A percentile compares a stretch with the other conserved stretches of the same genome.
Conservation (phyloP, 2,888 invertebrate genomes). For the Leptinotarsa juncta region DNA sequence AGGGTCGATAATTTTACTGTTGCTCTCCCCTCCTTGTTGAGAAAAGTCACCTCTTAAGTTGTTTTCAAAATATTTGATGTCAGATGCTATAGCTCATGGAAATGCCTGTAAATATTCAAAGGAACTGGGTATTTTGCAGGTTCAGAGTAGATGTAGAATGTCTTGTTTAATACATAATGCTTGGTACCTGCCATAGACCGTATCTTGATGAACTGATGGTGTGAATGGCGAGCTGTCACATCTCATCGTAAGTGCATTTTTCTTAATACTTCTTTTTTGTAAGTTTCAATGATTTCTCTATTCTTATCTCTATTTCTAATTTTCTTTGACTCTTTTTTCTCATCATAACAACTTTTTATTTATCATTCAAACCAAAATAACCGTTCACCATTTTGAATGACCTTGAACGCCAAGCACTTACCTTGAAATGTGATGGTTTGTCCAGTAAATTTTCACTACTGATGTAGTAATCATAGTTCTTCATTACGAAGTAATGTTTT, state of each 20-base stretch:
- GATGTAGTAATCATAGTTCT: too few relatives aligned
- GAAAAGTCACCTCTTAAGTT: too few relatives aligned
- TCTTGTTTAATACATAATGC: slow-evolving; percentile 52
- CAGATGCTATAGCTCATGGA: neutral
- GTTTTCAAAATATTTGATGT: neutral
- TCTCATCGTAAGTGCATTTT: slow-evolving; percentile 46
- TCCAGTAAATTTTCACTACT: neutral
- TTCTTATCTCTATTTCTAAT: slow-evolving; percentile 7
- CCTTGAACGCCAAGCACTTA: slow-evolving; percentile 15
- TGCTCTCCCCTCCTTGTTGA: too few relatives aligned
- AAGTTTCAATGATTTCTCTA: neutral
- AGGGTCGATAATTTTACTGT: too few relatives aligned
- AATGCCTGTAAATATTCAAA: neutral
- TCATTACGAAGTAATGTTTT: too few relatives aligned
- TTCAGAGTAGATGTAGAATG: slow-evolving; percentile 58
- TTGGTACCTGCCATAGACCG: slow-evolving; percentile 29
- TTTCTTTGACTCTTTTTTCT: neutral
- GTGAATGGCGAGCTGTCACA: slow-evolving; percentile 42
- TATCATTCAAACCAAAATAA: neutral
- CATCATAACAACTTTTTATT: neutral
- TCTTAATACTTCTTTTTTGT: slow-evolving; percentile 20
- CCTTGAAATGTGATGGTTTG: slow-evolving; percentile 21
- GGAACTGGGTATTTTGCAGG: slow-evolving; percentile 51
- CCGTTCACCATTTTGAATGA: neutral
- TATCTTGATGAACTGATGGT: slow-evolving; percentile 44